Evolutionary conservation across 2,113 vertebrate genomes (phyloP), one percentile per base, ranked within the genome.

Genomic region (Scopus umbretta): DNA sequence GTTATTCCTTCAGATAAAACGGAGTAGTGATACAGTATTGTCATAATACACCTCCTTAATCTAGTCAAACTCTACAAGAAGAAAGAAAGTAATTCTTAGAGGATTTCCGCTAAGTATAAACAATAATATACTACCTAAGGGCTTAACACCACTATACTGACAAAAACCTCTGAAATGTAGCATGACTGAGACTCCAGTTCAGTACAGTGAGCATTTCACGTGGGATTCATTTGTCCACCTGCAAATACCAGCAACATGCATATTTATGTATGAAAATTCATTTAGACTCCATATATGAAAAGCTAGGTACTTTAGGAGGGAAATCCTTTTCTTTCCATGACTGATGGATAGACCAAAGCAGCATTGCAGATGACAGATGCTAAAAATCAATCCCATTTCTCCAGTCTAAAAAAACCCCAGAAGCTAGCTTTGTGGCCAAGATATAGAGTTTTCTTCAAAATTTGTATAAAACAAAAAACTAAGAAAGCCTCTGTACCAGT

Each of bases 101-200:
- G 68, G 89, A 91, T 92, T 96, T 92, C 38, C 49, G 43, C 70
- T 67, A 71, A 92, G 52, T 55, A 94, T 85, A 92, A 96, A 92
- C 89, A 94, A 87, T 80, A 93, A 91, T 83, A 55, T 62, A 70
- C 87, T 82, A 94, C 81, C 87, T 68, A 70, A 62, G 32, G 87
- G 62, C 47, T 91, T 94, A 94, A 89, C 72, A 50, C 49, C 9
- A 2, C 86, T 70, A 34, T 42, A 27, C 80, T 84, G 65, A 42
- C 43, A 86, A 91, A 93, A 86, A 14, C 10, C 43, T 81, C 71
- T n/a, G 40, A 90, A 87, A 72, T 18, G 15, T 1, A 32, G 16
- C 36, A 20, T 3, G 2, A 74, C 70, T 42, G 76, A 93, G 49
- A 68, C 47, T 93, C n/a, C 83, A 91, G 52, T 58, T 81, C 73